Base-by-base conservation (phyloP, 1,140 invertebrate species). In the Trichomalopsis sarcophagae region DNA sequence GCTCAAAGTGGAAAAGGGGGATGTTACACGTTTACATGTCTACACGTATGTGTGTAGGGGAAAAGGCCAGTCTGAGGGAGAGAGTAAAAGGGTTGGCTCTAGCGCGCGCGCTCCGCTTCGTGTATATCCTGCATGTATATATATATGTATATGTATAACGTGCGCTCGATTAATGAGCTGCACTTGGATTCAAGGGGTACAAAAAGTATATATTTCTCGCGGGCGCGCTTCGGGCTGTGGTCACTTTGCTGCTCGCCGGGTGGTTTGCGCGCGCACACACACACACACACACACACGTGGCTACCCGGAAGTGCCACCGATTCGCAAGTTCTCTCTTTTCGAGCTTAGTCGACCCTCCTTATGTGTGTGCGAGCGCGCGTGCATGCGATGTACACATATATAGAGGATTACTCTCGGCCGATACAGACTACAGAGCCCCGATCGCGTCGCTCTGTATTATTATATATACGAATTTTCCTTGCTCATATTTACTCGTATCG, bases 61-160 rank as follows among this genome's bases (percentile, higher is more conserved):
- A 66, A 81, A 81, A 84, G 77, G 50, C 84, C 71, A 84, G 84
- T 84, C 47, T 81, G 71, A 62, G 44, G 78, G 71, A 75, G 75
- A 74, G 78, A 84, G 66, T 79, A 73, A 71, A 55, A 74, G 36
- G 23, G 66, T 69, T 84, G 40, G 62, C 66, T 68, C 13, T 30
- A n/a, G 68, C 69, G 50, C 27, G 73, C 21, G 73, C 14, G 73
- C 73, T n/a, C 74, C 10, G 9, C 44, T 78, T 7, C 17, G 30
- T 10, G 50, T 69, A 44, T 11, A 40, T 44, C 66, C 6, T 66
- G 30, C 40, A 66, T 33, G 40, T 33, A 36, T 4, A 76, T 44
- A 66, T 4, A 76, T 44, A 66, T 66, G 36, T 30, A 66, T 33
- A 36, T 4, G 66, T 44, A 66, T 76, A 44, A 23, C n/a, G 68